Percentiles rank a stretch among this genome's conserved stretches.
Evolutionary conservation across 2,113 vertebrate species (phyloP).

Genomic region (Rhabdomys dilectus): DNA sequence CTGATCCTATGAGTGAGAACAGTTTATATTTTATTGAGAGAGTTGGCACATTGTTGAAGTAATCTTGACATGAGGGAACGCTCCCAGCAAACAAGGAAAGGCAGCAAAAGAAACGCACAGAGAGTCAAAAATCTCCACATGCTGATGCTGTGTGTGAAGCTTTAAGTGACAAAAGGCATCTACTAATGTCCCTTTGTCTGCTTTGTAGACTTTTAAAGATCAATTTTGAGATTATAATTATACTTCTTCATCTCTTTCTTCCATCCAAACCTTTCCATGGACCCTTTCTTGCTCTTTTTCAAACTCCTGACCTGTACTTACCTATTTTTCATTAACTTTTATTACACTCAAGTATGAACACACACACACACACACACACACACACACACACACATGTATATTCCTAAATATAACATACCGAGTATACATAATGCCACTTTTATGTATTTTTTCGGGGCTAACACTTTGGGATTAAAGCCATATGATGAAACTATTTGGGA

Average conservation of each 20-base stretch:
- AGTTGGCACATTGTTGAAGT: too few species aligned
- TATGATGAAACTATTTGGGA: background rate
- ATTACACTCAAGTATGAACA: background rate
- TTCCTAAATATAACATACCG: background rate
- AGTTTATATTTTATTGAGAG: too few species aligned
- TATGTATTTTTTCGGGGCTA: background rate
- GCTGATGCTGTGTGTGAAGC: too few species aligned
- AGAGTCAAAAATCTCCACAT: too few species aligned
- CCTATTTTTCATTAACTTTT: background rate
- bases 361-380: too few species aligned
- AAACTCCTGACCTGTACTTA: background rate
- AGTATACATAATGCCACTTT: background rate
- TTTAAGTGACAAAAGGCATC: too few species aligned
- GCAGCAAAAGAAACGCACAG: too few species aligned
- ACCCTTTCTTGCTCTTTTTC: background rate
- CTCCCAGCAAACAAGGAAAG: too few species aligned
- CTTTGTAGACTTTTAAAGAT: background rate
- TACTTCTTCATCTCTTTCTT: background rate
- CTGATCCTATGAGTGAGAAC: too few species aligned
- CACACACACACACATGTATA: too few species aligned
- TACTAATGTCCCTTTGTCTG: too few species aligned
- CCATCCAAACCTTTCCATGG: background rate
- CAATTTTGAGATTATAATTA: background rate
- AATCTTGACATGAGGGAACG: too few species aligned
- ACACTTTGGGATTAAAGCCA: background rate